Conservation (phyloP, 2,113 vertebrate species). For the Xiphophorus hellerii region DNA sequence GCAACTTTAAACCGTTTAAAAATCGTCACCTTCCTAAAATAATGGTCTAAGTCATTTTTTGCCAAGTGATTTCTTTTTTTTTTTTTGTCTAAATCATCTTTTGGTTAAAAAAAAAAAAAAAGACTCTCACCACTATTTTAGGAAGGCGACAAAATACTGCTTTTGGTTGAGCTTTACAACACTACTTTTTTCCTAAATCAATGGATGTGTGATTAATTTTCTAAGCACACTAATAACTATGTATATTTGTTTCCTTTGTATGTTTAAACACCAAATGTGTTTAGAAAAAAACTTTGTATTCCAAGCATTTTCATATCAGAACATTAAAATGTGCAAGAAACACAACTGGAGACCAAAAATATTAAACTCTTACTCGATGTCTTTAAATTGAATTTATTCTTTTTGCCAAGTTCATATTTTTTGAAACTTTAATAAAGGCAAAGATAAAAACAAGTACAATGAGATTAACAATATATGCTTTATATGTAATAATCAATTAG, state of each 20-base stretch:
- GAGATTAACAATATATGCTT: too few species aligned
- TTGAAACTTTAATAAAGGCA: too few species aligned
- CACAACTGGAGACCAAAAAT: conserved; percentile 42
- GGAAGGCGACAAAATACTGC: not conserved
- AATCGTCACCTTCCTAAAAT: not conserved
- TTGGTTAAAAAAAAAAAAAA: too few species aligned
- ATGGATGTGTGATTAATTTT: conserved; percentile 2
- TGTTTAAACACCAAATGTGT: not conserved
- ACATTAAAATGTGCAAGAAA: not conserved
- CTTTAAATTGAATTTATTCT: too few species aligned
- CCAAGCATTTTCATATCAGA: not conserved
- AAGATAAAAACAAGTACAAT: too few species aligned
- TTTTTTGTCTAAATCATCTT: not conserved
- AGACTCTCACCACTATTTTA: too few species aligned
- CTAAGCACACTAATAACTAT: not conserved
- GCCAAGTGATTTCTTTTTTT: not conserved
- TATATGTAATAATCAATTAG: too few species aligned
- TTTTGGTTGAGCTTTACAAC: not conserved
- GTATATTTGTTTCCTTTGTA: not conserved
- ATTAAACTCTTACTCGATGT: not conserved
- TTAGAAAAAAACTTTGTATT: not conserved
- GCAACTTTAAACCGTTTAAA: not conserved
- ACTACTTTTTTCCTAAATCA: not conserved
- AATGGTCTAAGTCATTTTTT: too few species aligned
- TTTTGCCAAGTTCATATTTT: too few species aligned